Evolutionary conservation across 2,888 invertebrate genomes (phyloP), one percentile per base, ranked within the genome.

Genomic region (Cloeon dipterum): DNA sequence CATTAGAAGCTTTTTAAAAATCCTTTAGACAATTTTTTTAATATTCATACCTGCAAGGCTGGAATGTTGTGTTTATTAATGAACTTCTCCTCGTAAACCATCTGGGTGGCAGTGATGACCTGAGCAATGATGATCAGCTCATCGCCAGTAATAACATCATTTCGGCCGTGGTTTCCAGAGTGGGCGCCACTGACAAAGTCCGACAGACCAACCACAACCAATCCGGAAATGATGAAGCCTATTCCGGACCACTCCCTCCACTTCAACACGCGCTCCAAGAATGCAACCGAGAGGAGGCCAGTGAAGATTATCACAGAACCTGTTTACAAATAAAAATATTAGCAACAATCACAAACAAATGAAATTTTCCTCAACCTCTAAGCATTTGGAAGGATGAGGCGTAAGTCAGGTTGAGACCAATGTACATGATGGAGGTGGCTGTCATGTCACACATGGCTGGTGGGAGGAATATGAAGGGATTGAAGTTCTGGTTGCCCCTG

Each of bases 351-450:
- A 10, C 21, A 5, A 10, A 21, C 10, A 21, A 5, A 21, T 8
- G 8, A 8, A 21, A 21, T 21, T 10, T 21, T 21, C 21, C 21
- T 21, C 5, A 55, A 68, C 81, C 89, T 60, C 91, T 65, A 47
- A 94, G 71, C 89, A 94, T 93, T 63, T 93, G 93, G 57, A 89
- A 94, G 51, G 88, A 89, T 45, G 88, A 85, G 2, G 85, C 82
- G 52, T 78, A 86, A 0, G 94, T 94, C 53, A 94, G 60, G 47
- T 74, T 88, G 37, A 94, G 61, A 4, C 91, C 93, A 34, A 89
- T 68, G 51, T 91, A 88, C 76, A 91, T 82, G 20, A 82, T 65
- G 0, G 86, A 79, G 1, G 91, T 89, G 2, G 77, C 85, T 40
- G 76, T 59, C 67, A 86, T 74, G 55, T 94, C 93, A 55, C 83